Base-by-base conservation (phyloP, 2,797 vertebrate species). In the Silurus aristotelis region DNA sequence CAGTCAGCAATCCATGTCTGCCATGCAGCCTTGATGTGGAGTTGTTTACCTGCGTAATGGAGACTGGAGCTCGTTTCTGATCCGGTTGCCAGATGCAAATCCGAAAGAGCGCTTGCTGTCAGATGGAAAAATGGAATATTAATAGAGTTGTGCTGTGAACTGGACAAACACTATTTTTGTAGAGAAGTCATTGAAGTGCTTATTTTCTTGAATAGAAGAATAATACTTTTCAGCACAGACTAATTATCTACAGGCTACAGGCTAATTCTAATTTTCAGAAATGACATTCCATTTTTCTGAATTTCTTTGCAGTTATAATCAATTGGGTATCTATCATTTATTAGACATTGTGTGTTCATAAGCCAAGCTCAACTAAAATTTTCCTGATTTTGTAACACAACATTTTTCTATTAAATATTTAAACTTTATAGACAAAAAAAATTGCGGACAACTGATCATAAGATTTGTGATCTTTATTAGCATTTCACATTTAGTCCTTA, bases 1-100 rank as follows among this genome's bases (percentile, higher is more conserved):
- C 81, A 55, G n/a, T 8, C 60, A 31, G 38, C 66, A 63, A 73
- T 89, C 86, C 85, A 87, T 83, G 25, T 31, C 27, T 56, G 52
- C 27, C 25, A 56, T 56, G 15, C 14, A 31, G 73, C 7, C 52
- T 76, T 56, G 73, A 58, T 76, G n/a, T 75, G 48, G 48, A 56
- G 6, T 75, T 75, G n/a, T 75, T 75, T 75, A 56, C 48, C 48
- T 27, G n/a, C 13, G 5, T 75, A 75, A 75, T 17, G 48, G 48
- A 56, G 72, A 56, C n/a, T 55, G 48, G 48, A 55, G 25, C 48
- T 75, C 25, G n/a, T 55, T 14, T 55, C 72, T 56, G 14, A 73
- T 73, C 13, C 48, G 8, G n/a, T 75, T 75, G 72, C 72, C 72
- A 75, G 72, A 75, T 75, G 48, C 72, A 55, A n/a, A 56, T 25